Evolutionary conservation across 2,797 vertebrate species (phyloP).

Genomic region (Bovichtus variegatus): DNA sequence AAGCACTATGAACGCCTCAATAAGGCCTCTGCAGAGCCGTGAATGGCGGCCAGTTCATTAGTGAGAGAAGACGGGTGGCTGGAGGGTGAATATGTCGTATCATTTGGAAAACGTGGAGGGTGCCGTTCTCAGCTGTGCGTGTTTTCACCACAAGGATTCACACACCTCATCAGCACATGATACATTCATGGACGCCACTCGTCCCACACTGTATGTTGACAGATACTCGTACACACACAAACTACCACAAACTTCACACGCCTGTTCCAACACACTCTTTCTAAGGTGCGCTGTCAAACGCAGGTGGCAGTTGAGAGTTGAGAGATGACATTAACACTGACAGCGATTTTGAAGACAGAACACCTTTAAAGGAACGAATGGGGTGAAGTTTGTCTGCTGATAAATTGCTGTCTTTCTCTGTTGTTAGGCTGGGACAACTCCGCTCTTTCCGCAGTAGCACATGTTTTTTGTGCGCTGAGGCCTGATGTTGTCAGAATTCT

Average conservation of each 20-base stretch:
- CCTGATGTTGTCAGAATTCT: not conserved
- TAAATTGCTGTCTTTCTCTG: constrained; percentile 36
- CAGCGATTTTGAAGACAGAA: constrained; percentile 21
- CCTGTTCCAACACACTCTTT: not conserved
- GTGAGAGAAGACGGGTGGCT: constrained; percentile 9
- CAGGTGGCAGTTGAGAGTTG: constrained; percentile 27
- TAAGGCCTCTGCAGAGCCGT: not conserved
- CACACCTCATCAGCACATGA: constrained; percentile 33
- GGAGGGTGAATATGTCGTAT: constrained; percentile 32
- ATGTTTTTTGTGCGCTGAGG: not conserved
- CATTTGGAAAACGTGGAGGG: constrained; percentile 9
- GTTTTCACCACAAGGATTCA: constrained; percentile 27
- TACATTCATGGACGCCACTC: not conserved
- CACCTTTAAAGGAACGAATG: constrained; percentile 29
- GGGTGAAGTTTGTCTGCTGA: constrained; percentile 40
- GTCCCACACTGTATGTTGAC: not conserved
- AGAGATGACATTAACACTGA: constrained; percentile 25
- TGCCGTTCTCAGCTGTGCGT: constrained; percentile 31
- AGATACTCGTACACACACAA: not conserved
- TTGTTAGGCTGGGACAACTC: not conserved
- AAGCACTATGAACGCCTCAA: not conserved
- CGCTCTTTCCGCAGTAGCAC: not conserved
- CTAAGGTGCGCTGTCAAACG: constrained; percentile 11
- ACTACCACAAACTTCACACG: not conserved
- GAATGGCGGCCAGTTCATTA: constrained; percentile 20